Evolutionary conservation across 2,113 vertebrate species (phyloP), one percentile per base, ranked within the genome.

Genomic region (Globicephala melas): DNA sequence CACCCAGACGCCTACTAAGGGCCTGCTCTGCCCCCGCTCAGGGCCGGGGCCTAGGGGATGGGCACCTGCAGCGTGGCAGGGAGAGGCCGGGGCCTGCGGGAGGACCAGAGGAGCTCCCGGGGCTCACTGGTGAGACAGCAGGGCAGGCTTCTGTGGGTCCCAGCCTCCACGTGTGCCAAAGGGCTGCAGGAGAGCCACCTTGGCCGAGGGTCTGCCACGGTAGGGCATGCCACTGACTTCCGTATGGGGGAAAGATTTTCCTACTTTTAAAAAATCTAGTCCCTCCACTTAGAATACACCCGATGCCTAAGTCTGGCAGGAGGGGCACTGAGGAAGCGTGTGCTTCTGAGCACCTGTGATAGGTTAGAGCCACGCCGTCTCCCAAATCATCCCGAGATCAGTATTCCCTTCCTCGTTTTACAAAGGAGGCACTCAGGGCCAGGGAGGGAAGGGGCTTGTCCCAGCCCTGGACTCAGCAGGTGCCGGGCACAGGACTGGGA

Each of bases 361-460:
- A 26, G 0, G 0, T 1, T 6, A 41, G 60, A 33, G 6, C 63
- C 60, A 11, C 2, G 0, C 0, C 41, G 2, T 8, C 44, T 18
- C 36, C 50, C 18, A 21, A 26, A 11, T 21, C 76, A 33, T 0
- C 38, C 53, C 9, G 44, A 55, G 55, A 0, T 12, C 41, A 8
- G 0, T 4, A 2, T 4, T 9, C 12, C 44, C 13, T 3, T 55
- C 50, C 67, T 65, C 2, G 0, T 4, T 44, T 17, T 7, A n/a
- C 33, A 7, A 4, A 50, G n/a, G 76, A 50, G 31, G 76, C 33
- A 3, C 14, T 2, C 0, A 0, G 13, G 63, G 36, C 8, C 2
- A 0, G 33, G 5, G 3, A 15, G 6, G 47, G 12, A 14, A 8
- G 18, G 20, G 20, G 25, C 53, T n/a, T 0, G 2, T 5, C 85